Base-by-base conservation (phyloP, 2,113 vertebrate species). In the Lipotes vexillifer region DNA sequence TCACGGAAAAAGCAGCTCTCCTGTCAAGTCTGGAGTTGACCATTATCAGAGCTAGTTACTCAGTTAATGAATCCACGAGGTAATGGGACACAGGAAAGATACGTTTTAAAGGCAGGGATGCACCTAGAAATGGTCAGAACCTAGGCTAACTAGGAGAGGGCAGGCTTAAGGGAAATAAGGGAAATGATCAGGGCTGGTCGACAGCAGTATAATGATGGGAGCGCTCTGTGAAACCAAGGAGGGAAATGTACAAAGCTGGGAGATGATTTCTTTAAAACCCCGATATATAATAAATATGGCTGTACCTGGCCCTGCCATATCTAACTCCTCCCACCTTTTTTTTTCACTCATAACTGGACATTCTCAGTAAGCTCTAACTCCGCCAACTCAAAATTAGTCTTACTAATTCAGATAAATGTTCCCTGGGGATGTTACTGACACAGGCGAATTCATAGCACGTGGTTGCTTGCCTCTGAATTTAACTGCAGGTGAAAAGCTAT, bases 361-460 rank as follows among this genome's bases (percentile, higher is more conserved):
- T 74, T 96, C 65, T 88, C 84, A 96, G 69, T 52, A 78, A 87
- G 52, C 68, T 88, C 12, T 77, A 75, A 66, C 49, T 80, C 80
- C 84, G 71, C 23, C 55, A 97, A 84, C 23, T 59, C 97, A 96
- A 97, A 97, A 96, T 41, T 93, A 93, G 84, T 93, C 96, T 97
- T 96, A 84, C 13, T 96, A 63, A 80, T 52, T 65, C 83, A 82
- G 80, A 41, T 65, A 86, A 94, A 93, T 96, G 21, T 90, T 90
- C 90, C 44, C 29, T 74, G 68, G 89, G 46, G 71, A 91, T 4
- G 2, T 74, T 93, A 95, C 84, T 63, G 41, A 94, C 17, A 41
- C 69, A 66, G 52, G 88, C 88, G 66, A 77, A 90, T 88, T 81
- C 63, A 21, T 92, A 65, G 21, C 14, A 23, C 7, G n/a, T 55